Conservation (phyloP, 2,113 vertebrate species). For the Formicarius rufipectus region DNA sequence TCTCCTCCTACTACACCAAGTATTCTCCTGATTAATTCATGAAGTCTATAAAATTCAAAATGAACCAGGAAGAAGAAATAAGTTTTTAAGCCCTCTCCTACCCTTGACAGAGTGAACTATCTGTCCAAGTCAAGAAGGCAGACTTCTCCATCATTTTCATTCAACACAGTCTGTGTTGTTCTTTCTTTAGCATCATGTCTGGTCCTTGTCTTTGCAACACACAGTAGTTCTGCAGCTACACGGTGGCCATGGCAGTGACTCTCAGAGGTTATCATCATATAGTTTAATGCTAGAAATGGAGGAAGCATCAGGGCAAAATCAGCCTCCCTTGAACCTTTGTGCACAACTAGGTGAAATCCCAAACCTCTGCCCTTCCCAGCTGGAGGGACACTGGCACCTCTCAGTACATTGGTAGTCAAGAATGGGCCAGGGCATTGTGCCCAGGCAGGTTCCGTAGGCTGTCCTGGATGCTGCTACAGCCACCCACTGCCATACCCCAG, state of each 20-base stretch:
- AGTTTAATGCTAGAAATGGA: neutral
- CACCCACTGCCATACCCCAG: neutral
- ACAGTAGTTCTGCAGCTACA: neutral
- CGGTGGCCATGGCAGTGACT: neutral
- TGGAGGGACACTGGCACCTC: too few species aligned
- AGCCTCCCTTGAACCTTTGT: neutral
- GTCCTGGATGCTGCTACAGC: neutral
- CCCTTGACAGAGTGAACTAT: conserved; percentile 26
- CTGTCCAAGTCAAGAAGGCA: conserved; percentile 29
- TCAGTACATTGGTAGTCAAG: neutral
- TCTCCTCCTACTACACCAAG: conserved; percentile 9
- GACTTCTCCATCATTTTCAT: neutral
- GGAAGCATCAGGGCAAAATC: neutral
- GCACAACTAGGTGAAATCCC: neutral
- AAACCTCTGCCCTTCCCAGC: neutral
- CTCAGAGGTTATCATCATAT: neutral
- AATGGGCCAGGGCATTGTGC: accelerated
- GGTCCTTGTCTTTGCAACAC: neutral
- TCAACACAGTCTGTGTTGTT: neutral
- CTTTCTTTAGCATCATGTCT: conserved; percentile 15
- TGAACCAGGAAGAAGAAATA: conserved; percentile 15
- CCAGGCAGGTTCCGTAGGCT: neutral
- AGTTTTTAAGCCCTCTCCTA: conserved; percentile 37
- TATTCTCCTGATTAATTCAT: conserved; percentile 58
- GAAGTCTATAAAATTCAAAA: conserved; percentile 52